Base-by-base conservation (phyloP, 2,113 vertebrate species). In the Salvelinus namaycush region DNA sequence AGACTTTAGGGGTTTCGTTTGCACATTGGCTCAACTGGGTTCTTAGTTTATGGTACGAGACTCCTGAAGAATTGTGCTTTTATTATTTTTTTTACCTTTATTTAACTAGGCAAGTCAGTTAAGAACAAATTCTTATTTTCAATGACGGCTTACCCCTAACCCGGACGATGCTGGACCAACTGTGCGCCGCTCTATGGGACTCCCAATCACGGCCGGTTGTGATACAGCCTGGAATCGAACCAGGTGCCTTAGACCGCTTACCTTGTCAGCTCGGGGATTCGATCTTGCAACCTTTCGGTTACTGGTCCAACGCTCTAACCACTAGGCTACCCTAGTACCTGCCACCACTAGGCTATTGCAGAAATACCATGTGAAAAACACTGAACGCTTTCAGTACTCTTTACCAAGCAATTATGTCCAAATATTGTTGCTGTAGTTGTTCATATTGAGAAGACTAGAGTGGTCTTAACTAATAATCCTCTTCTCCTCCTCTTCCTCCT, bases 321-420 rank as follows among this genome's bases (percentile, higher is more conserved):
- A 34, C 34, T 34, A 34, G 34, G 34, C 34, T 34, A 34, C 34
- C 34, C 6, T 67, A 26, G 8, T 34, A 7, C 34, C 34, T 34
- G 34, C 34, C 34, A 34, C 34, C 34, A 34, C 34, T 1, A 34
- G 34, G 34, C 34, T 44, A 44, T 44, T 44, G 70, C 14, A 66
- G 31, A 78, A 76, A 66, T 68, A 44, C 0, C 74, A 78, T 22
- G 60, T 74, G 76, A 84, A 78, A 60, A 77, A 44, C 65, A 48
- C 34, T n/a, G 64, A 73, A 2, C 74, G 18, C 65, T 59, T 51
- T 73, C 13, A n/a, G 31, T 76, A 44, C 18, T 68, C 22, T 59
- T 29, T 68, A 78, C 78, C 80, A 81, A 83, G 60, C 79, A 49
- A 78, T 79, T 62, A 70, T 81, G 27, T 57, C 71, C 60, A 80